phyloP scores from a whole-genome alignment of 2,888 invertebrate genomes.

The Dastarcus helophoroides region DNA sequence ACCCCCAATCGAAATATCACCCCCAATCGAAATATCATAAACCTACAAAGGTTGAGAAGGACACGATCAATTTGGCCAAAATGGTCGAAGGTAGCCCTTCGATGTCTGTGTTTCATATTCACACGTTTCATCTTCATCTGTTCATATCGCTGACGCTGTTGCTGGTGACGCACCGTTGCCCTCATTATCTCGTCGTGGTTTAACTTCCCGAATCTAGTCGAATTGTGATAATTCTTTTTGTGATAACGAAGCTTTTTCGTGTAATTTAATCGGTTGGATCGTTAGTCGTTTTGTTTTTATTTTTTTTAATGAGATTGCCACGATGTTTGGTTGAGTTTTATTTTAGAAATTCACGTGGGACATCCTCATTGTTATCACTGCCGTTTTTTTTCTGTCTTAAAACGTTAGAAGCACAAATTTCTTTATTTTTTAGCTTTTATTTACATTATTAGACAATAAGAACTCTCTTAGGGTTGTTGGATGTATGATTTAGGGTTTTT shows the following conservation, averaged over 20 bases:
- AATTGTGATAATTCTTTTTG: conserved; percentile 1
- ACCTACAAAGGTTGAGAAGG: conserved; percentile 27
- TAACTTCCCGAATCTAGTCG: conserved; percentile 26
- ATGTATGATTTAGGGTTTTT: too few relatives aligned
- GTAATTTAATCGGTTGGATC: too few relatives aligned
- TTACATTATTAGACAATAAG: too few relatives aligned
- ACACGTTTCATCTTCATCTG: conserved; percentile 53
- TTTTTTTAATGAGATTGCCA: conserved; percentile 28
- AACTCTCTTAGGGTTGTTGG: too few relatives aligned
- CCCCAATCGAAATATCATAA: too few relatives aligned
- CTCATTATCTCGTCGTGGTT: conserved; percentile 52
- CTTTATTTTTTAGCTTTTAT: too few relatives aligned
- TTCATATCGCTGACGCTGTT: conserved; percentile 55
- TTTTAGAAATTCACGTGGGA: conserved; percentile 24
- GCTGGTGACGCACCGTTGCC: conserved; percentile 55
- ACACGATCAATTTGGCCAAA: conserved; percentile 30
- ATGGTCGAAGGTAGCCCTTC: conserved; percentile 22
- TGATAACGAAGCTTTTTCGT: conserved; percentile 6
- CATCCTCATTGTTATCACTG: too few relatives aligned
- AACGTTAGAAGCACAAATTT: conserved; percentile 2
- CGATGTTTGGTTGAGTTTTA: conserved; percentile 38
- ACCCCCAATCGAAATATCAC: too few relatives aligned
- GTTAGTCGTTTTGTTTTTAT: conserved; percentile 13
- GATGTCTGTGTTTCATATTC: conserved; percentile 44
- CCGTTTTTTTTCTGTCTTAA: conserved; percentile 5